phyloP scores from a whole-genome alignment of 1,140 invertebrate genomes.

The Drosophila jambulina region DNA sequence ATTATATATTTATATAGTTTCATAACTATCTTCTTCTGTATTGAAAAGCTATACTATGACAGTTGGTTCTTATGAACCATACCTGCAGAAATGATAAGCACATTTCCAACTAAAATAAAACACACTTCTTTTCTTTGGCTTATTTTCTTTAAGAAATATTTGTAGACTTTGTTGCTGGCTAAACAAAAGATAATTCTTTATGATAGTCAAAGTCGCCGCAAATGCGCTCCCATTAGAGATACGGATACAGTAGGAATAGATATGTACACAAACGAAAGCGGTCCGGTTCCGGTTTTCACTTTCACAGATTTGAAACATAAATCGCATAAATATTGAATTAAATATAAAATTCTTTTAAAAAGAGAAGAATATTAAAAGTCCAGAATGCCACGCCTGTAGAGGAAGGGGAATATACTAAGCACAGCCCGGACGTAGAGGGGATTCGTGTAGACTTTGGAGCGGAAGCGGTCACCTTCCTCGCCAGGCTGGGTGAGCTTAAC shows the following conservation, averaged over 20 bases:
- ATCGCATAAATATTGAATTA: neutral
- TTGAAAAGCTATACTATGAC: too few species aligned
- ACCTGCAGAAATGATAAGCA: neutral
- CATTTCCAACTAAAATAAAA: neutral
- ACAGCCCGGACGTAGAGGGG: constrained; percentile 70
- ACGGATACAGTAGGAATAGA: constrained; percentile 16
- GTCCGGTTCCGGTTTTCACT: neutral
- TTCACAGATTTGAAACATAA: neutral
- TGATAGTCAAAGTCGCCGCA: constrained; percentile 48
- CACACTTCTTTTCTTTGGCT: constrained; percentile 7
- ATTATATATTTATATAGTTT: neutral
- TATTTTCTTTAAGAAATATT: constrained; percentile 5
- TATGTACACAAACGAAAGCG: neutral
- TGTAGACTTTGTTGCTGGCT: constrained; percentile 14
- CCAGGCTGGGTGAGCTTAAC: constrained; percentile 62
- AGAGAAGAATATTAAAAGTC: too few species aligned
- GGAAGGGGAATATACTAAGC: constrained; percentile 75
- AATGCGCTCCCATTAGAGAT: constrained; percentile 1
- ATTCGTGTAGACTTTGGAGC: constrained; percentile 74
- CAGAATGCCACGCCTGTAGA: constrained; percentile 69
- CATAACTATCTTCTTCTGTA: too few species aligned
- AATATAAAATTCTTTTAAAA: neutral
- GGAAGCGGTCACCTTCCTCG: constrained; percentile 75
- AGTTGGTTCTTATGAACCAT: too few species aligned
- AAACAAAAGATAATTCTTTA: constrained; percentile 67